Evolutionary conservation across 2,888 invertebrate species (phyloP).

Genomic region (Dicranocentrus wangi): DNA sequence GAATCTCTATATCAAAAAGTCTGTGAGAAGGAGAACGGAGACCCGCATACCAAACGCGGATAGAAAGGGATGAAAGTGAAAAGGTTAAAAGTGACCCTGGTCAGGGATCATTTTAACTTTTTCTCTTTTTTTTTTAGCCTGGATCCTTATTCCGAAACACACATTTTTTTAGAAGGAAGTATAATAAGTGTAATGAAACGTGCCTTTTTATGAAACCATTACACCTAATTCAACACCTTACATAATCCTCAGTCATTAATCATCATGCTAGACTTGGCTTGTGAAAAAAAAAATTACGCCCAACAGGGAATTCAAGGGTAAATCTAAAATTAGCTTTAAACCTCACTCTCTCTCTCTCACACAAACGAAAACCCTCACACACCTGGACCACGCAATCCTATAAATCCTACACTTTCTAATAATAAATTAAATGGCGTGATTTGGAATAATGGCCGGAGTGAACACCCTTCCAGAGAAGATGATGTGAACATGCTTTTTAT

Average conservation of each 20-base stretch:
- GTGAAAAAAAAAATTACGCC: too few species aligned
- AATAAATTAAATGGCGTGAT: too few species aligned
- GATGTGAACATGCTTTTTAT: too few species aligned
- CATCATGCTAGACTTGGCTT: neutral
- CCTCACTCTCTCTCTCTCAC: neutral
- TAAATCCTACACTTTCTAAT: too few species aligned
- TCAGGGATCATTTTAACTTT: slow-evolving; percentile 50
- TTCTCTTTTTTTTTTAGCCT: too few species aligned
- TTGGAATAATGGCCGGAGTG: too few species aligned
- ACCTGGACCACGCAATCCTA: too few species aligned
- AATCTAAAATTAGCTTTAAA: slow-evolving; percentile 13
- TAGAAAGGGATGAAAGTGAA: neutral
- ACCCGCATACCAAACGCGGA: too few species aligned
- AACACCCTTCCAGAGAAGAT: too few species aligned
- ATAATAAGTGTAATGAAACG: neutral
- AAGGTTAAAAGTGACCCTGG: slow-evolving; percentile 45
- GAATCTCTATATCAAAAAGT: too few species aligned
- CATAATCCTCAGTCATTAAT: neutral
- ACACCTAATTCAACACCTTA: neutral
- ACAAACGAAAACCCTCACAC: neutral
- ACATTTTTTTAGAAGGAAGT: slow-evolving; percentile 6
- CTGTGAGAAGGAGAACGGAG: too few species aligned
- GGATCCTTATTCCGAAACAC: neutral
- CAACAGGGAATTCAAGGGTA: neutral
- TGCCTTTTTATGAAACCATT: neutral